Evolutionary conservation across 23 tunicate genomes (phyloP).

Genomic region (Clavelina lepadiformis): DNA sequence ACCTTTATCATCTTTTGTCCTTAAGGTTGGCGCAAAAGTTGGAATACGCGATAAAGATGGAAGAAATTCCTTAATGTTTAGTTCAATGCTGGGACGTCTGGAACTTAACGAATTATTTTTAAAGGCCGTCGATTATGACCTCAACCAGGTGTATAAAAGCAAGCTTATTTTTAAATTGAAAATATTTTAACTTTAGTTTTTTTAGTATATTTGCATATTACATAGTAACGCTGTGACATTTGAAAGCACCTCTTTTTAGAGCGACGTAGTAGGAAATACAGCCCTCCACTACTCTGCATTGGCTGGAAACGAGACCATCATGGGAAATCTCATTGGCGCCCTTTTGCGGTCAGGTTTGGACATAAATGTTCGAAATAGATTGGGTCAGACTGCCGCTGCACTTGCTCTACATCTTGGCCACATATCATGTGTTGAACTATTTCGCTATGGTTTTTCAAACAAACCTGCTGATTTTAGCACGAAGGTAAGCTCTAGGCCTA

Average conservation of each 20-base stretch:
- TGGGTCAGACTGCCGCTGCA: slow-evolving; percentile 24
- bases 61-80: slow-evolving; percentile 57
- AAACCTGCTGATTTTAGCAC: slow-evolving; percentile 8
- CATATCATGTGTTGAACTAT: slow-evolving; percentile 10
- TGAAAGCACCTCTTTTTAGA: slow-evolving; percentile 17
- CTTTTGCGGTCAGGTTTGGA: background rate
- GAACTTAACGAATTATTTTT: slow-evolving; percentile 39
- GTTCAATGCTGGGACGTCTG: slow-evolving; percentile 26
- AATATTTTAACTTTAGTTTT: background rate
- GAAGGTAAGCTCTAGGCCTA: slow-evolving; percentile 10
- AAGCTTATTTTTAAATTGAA: background rate
- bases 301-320: slow-evolving; percentile 5
- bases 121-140: slow-evolving; percentile 51
- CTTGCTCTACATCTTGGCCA: slow-evolving; percentile 14
- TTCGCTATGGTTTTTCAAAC: background rate
- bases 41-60: slow-evolving; percentile 40
- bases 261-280: slow-evolving; percentile 45
- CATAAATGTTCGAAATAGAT: slow-evolving; percentile 14
- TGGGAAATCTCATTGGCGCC: slow-evolving; percentile 7
- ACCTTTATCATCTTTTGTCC: background rate
- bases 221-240: background rate
- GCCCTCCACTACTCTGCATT: slow-evolving; percentile 55
- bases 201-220: background rate
- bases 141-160: slow-evolving; percentile 25
- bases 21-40: slow-evolving; percentile 73